phyloP scores from a whole-genome alignment of 2,113 vertebrate species.

The Chauna torquata region DNA sequence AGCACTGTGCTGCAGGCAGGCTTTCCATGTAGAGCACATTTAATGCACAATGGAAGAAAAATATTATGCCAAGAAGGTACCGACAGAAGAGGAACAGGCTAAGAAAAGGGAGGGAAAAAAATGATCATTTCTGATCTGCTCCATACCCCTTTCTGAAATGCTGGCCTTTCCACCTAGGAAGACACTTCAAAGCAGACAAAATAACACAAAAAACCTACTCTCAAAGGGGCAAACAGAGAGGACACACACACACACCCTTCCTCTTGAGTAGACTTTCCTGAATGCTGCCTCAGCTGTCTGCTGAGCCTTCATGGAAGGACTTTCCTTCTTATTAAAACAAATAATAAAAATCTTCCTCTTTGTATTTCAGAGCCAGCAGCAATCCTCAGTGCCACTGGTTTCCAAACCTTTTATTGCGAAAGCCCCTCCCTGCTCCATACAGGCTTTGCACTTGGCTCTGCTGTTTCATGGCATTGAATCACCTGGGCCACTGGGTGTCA shows the following conservation, averaged over 20 bases:
- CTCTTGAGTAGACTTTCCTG: not conserved
- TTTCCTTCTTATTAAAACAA: conserved; percentile 1
- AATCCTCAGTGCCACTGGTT: not conserved
- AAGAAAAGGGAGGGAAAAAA: not conserved
- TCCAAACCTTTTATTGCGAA: not conserved
- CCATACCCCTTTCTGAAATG: not conserved
- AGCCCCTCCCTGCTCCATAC: not conserved
- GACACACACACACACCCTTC: not conserved
- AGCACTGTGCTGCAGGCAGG: not conserved
- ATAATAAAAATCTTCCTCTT: not conserved
- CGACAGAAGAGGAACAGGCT: not conserved
- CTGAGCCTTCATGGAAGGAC: not conserved
- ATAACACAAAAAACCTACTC: not conserved
- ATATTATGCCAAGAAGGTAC: not conserved
- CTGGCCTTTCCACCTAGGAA: not conserved
- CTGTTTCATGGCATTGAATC: not conserved
- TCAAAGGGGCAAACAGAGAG: not conserved
- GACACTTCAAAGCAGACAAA: not conserved
- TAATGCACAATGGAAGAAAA: not conserved
- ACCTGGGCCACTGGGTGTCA: not conserved
- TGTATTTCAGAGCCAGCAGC: not conserved
- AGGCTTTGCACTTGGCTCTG: not conserved
- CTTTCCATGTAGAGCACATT: not conserved
- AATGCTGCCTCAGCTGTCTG: not conserved
- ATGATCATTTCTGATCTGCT: not conserved